Evolutionary conservation across 64 coral and sea anemone species (phyloP), one percentile per base, ranked within the genome.

Genomic region (Montipora capricornis): DNA sequence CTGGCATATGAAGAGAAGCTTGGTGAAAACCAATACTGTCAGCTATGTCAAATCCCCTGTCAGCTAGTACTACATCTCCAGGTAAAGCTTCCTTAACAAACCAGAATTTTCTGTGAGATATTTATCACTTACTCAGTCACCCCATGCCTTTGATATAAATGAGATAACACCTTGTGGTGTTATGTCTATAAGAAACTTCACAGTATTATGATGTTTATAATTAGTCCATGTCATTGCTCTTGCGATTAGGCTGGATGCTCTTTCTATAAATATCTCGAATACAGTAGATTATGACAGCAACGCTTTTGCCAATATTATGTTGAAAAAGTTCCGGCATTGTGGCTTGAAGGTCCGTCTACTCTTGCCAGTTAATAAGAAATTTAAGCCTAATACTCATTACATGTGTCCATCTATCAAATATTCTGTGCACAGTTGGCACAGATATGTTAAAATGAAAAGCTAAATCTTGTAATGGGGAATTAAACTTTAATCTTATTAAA

Each of bases 71-170:
- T 68, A 87, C 68, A 59, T 87, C 83, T 37, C 68, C 84, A 55
- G 84, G 84, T 87, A 55, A 47, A 66, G 84, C 51, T 87, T 87
- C 37, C 84, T 87, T 19, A 87, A 74, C 47, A 87, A 71, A 71
- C 29, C 62, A 74, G 62, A 69, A 68, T 87, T 70, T 69, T 87
- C 83, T 49, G 83, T 87, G 29, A 29, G 44, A 73, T 68, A 45
- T 62, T 73, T 87, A 68, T 87, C 84, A 73, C 64, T 73, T 68
- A 44, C 84, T 70, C 8, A 46, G 69, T 22, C 87, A 71, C 71
- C 71, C 87, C 87, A 89, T 9, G 74, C 73, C 16, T 76, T 37
- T 6, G 74, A 89, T 16, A 29, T 1, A 29, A 29, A 87, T 12
- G 46, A 69, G 15, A 87, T n/a, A 12, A n/a, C 67, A 73, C 84